Conservation (phyloP, 2,888 invertebrate species). For the Tachina grossa region DNA sequence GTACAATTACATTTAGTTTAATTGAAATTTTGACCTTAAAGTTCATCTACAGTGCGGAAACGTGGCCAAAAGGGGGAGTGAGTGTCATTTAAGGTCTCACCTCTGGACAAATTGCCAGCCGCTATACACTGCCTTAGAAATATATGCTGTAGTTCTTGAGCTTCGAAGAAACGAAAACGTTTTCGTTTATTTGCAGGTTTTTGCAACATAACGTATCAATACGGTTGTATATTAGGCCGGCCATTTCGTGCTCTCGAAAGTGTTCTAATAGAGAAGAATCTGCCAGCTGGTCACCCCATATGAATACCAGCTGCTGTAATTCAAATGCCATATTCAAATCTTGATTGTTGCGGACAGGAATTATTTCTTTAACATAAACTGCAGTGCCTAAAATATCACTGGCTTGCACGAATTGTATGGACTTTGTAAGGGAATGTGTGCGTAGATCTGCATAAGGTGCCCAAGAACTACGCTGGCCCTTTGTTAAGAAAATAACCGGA, state of each 20-base stretch:
- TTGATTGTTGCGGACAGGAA: slow-evolving; percentile 82
- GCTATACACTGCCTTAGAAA: slow-evolving; percentile 76
- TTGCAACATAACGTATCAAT: slow-evolving; percentile 84
- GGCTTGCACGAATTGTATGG: slow-evolving; percentile 90
- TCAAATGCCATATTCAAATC: slow-evolving; percentile 87
- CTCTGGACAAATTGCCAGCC: slow-evolving; percentile 54
- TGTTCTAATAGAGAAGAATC: slow-evolving; percentile 90
- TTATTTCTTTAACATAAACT: slow-evolving; percentile 94
- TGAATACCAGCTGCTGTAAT: slow-evolving; percentile 92
- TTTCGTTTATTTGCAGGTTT: slow-evolving; percentile 71
- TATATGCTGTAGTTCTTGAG: slow-evolving; percentile 74
- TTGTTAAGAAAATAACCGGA: slow-evolving; percentile 93
- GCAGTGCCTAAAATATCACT: slow-evolving; percentile 93
- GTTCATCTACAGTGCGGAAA: slow-evolving; percentile 54
- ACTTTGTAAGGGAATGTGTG: slow-evolving; percentile 90
- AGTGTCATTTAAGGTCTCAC: slow-evolving; percentile 55
- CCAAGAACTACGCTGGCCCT: slow-evolving; percentile 76
- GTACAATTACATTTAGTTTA: slow-evolving; percentile 46
- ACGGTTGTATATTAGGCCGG: slow-evolving; percentile 98
- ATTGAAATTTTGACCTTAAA: slow-evolving; percentile 24
- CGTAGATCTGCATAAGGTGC: slow-evolving; percentile 92
- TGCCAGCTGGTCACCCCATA: slow-evolving; percentile 98
- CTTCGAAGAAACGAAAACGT: slow-evolving; percentile 76
- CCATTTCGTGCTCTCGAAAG: slow-evolving; percentile 93
- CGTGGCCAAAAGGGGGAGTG: slow-evolving; percentile 64